Percentiles rank a stretch among this genome's conserved stretches.
Evolutionary conservation across 2,113 vertebrate species (phyloP).

Genomic region (Pavo muticus): DNA sequence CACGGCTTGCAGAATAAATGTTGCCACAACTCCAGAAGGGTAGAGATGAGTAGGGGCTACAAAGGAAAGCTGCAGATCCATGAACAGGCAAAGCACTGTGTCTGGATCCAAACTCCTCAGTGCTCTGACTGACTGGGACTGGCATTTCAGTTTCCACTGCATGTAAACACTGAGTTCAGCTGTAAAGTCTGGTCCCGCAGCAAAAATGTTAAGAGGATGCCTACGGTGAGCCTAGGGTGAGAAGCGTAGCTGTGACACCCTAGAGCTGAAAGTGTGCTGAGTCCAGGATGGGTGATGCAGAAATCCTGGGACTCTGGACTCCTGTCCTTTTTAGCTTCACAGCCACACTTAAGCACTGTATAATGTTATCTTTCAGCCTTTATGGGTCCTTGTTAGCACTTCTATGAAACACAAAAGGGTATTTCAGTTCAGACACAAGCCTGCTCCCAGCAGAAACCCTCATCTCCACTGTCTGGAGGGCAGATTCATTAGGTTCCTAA

Average conservation of each 20-base stretch:
- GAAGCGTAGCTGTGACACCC: not conserved
- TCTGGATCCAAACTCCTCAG: not conserved
- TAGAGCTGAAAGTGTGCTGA: not conserved
- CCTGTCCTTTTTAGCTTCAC: not conserved
- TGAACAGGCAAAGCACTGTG: not conserved
- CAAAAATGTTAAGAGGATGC: slow-evolving; percentile 8
- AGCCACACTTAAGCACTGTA: not conserved
- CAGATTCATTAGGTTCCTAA: not conserved
- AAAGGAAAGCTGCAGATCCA: not conserved
- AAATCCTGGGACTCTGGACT: not conserved
- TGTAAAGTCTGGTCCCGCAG: slow-evolving; percentile 7
- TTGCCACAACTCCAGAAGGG: not conserved
- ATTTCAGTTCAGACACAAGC: not conserved
- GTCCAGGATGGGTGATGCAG: not conserved
- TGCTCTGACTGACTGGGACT: not conserved
- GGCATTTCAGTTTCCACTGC: slow-evolving; percentile 1
- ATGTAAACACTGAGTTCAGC: slow-evolving; percentile 17
- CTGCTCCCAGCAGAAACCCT: not conserved
- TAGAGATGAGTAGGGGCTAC: not conserved
- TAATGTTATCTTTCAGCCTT: not conserved
- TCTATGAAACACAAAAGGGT: not conserved
- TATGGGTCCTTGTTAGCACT: not conserved
- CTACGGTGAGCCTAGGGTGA: not conserved
- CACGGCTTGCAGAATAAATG: not conserved
- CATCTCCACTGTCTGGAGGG: not conserved